Evolutionary conservation across 2,888 invertebrate genomes (phyloP).

Genomic region (Steinernema hermaphroditum): DNA sequence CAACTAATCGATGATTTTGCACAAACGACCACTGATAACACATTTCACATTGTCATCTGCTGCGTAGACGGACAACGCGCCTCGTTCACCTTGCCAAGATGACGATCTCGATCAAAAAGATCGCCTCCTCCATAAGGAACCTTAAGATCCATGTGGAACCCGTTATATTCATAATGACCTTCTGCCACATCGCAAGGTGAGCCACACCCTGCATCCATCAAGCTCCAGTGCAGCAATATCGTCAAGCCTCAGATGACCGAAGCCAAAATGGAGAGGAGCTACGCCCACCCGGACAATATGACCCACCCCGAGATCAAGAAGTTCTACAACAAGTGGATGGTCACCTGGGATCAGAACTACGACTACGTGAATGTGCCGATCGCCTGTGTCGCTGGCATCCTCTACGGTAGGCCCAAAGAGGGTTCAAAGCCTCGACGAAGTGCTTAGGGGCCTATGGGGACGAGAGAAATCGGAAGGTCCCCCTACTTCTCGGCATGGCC

Average conservation of each 20-base stretch:
- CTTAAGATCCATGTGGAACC: constrained; percentile 51
- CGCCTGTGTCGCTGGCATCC: constrained; percentile 56
- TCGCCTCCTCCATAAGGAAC: not conserved
- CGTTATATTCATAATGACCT: constrained; percentile 51
- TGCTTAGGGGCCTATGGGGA: constrained; percentile 57
- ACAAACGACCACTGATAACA: no score
- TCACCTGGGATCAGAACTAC: constrained; percentile 63
- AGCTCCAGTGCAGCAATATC: constrained; percentile 47
- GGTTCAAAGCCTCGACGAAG: not conserved
- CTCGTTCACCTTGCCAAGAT: no score
- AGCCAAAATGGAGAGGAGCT: constrained; percentile 54
- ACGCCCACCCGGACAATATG: constrained; percentile 46
- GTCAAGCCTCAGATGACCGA: constrained; percentile 54
- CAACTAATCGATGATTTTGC: no score
- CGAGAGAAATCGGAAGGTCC: constrained; percentile 52
- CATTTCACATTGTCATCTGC: no score
- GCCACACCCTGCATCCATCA: not conserved
- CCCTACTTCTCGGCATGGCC: constrained; percentile 50
- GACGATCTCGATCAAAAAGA: not conserved
- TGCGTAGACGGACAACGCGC: no score
- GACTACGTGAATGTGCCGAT: constrained; percentile 60
- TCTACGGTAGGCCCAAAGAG: constrained; percentile 49
- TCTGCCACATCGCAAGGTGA: constrained; percentile 51
- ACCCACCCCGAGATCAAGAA: constrained; percentile 46
- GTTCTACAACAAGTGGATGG: constrained; percentile 60